Base-by-base conservation (phyloP, 2,113 vertebrate species). In the Podocnemis expansa region DNA sequence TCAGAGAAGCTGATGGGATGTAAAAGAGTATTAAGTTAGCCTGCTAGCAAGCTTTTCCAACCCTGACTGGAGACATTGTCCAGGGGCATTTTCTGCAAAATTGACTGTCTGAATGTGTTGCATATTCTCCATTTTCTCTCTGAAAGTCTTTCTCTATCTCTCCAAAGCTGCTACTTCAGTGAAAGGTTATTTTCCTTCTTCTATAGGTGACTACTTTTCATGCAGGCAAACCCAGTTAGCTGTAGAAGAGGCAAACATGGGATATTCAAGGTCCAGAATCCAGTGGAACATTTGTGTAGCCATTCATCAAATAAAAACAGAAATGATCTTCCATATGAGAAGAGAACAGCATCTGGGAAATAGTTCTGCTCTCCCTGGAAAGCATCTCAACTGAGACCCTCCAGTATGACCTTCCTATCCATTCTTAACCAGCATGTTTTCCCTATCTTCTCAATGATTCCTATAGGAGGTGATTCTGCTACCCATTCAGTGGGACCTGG, bases 211-310 rank as follows among this genome's bases (percentile, higher is more conserved):
- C 86, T 92, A 92, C 17, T 29, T 94, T 84, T 93, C 96, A 60
- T 83, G 76, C 98, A 96, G 29, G 79, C 94, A 81, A 97, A 93
- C 7, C 89, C 95, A 1, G 93, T 97, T 10, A 96, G 93, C 21
- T 96, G 94, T 92, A 98, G 96, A 95, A 98, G 98, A 89, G 98
- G 96, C 91, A 98, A 96, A 90, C 94, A 67, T 19, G 97, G 96
- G 47, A 98, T 97, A 95, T 97, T 97, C 97, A 99, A 98, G 93
- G 96, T 96, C 2, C 97, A 98, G 91, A 99, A 98, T 94, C 96
- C 96, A 22, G 98, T 96, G 8, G 96, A 87, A 52, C 98, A 97
- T 1, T 98, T 91, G 1, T 97, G 97, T 93, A 97, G 96, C 92
- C 97, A 95, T 5, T 85, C 94, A 49, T 96, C 96, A 5, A 96